Conservation (phyloP, 2,888 invertebrate genomes). For the Dasysyrphus tricinctus region DNA sequence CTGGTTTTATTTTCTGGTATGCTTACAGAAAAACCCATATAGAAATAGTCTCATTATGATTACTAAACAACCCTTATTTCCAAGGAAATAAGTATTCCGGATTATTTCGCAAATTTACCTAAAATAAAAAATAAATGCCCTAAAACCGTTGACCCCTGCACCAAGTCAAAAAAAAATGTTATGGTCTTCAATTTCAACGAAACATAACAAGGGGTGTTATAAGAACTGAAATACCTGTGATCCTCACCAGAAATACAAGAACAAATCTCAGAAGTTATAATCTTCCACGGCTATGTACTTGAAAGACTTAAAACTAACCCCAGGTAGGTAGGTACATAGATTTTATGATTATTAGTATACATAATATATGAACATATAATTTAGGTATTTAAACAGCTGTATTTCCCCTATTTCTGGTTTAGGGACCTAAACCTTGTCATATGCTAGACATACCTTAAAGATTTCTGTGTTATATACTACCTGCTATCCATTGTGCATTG, state of each 20-base stretch:
- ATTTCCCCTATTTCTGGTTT: constrained; percentile 3
- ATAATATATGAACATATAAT: background rate
- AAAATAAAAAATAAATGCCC: background rate
- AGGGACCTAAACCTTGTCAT: constrained; percentile 11
- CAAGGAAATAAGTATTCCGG: background rate
- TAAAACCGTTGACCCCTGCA: constrained; percentile 23
- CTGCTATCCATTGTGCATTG: constrained; percentile 15
- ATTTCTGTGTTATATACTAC: constrained; percentile 31
- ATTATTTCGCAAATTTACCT: background rate
- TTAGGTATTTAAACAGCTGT: constrained; percentile 12
- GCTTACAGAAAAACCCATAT: no score
- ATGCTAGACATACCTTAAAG: background rate
- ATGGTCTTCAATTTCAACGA: background rate
- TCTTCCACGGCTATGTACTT: background rate
- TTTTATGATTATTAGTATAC: background rate
- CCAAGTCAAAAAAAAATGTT: constrained; percentile 23
- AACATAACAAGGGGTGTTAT: constrained; percentile 19
- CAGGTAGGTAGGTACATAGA: background rate
- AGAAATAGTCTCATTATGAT: no score
- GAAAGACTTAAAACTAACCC: background rate
- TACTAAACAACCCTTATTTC: background rate
- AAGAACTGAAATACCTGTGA: constrained; percentile 12
- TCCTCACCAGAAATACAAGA: constrained; percentile 10
- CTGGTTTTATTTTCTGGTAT: no score
- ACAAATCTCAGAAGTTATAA: background rate